phyloP scores from a whole-genome alignment of 2,113 vertebrate genomes.

The Setophaga coronata region DNA sequence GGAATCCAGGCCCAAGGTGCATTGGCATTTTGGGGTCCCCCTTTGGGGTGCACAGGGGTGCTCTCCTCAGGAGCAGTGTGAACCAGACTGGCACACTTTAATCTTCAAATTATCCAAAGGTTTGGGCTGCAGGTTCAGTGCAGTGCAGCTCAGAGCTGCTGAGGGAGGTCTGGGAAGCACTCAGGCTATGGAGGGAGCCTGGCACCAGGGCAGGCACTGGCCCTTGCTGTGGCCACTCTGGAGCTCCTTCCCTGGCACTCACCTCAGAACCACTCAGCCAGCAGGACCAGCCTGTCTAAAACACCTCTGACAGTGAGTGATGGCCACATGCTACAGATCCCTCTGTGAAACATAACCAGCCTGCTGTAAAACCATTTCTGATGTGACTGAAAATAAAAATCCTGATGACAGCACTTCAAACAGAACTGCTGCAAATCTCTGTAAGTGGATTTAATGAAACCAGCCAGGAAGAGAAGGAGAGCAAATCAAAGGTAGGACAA shows the following conservation, averaged over 20 bases:
- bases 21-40: neutral
- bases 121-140: neutral
- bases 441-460: conserved; percentile 29
- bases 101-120: neutral
- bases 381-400: neutral
- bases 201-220: neutral
- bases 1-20: fast-evolving
- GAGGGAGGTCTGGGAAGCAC: neutral
- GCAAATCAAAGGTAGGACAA: conserved; percentile 42
- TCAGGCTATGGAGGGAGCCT: neutral
- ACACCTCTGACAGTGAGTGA: fast-evolving
- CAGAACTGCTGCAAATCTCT: conserved; percentile 26
- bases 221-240: neutral
- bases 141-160: neutral
- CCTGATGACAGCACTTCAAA: conserved; percentile 20
- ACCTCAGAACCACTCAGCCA: fast-evolving
- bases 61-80: neutral
- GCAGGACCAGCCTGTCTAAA: neutral
- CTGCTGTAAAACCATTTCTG: neutral
- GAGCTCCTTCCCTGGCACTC: neutral
- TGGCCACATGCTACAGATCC: neutral
- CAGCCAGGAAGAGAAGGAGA: conserved; percentile 28
- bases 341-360: neutral
- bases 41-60: fast-evolving
- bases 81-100: neutral